Evolutionary conservation across 2,113 vertebrate genomes (phyloP), one percentile per base, ranked within the genome.

Genomic region (Trematocara zebra): DNA sequence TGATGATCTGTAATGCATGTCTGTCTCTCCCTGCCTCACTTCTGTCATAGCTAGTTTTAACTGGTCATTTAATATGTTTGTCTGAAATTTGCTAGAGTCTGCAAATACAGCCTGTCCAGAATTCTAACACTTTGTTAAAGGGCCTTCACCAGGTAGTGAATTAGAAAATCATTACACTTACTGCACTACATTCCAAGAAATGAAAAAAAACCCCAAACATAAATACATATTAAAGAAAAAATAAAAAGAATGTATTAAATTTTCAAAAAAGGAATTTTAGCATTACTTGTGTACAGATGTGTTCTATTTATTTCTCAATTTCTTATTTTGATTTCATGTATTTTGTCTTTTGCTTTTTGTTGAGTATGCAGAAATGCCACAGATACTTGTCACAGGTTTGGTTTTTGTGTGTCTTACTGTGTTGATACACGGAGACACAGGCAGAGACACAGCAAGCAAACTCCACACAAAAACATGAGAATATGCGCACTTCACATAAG

Each of bases 1-100:
- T 91, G 56, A 89, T 90, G 79, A 59, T 85, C 84, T 86, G n/a
- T 57, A 61, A 42, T 67, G 78, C 59, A 26, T 72, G 18, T 54
- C 79, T 79, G 74, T 59, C 72, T 90, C 78, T 85, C 35, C 67
- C 61, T 59, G 35, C n/a, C 76, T 85, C 59, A 85, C 44, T 69
- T 86, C 57, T 82, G 26, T 81, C 61, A 52, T 15, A 54, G 40
- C n/a, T 61, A 74, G 54, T 87, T 78, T 20, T 20, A 37, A 78
- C 67, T 15, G 23, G 5, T 31, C 44, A 20, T 49, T 14, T 31
- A 20, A 28, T 44, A 26, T 54, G 79, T 81, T 31, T 76, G 44
- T 52, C 17, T 15, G 20, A 83, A 42, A 87, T 57, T 10, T 67
- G 20, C 69, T 47, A 17, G 67, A 72, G 20, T 47, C 67, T 3